Percentiles rank a stretch among this genome's conserved stretches.
These are phyloP conservation scores for Sinocyclocheilus rhinocerous DNA, from an alignment of 2,113 vertebrate genomes.

Conservation along the genomic window DNA sequence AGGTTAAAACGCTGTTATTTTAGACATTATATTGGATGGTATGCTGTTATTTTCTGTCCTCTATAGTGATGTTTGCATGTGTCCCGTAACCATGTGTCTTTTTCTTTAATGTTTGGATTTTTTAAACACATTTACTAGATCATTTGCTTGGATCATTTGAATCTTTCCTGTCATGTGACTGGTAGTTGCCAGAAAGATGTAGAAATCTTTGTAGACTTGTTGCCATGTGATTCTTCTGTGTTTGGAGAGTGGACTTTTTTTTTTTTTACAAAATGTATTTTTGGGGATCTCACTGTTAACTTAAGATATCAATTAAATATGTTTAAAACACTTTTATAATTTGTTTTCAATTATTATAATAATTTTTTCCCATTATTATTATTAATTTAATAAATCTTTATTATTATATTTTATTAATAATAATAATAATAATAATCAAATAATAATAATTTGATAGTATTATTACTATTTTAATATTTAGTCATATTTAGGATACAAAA, in stretches of 20 bases:
- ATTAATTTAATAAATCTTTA: too few species aligned
- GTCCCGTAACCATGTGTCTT: not conserved
- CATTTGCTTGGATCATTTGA: slow-evolving; percentile 42
- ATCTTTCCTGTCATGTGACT: slow-evolving; percentile 12
- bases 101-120: not conserved
- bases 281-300: not conserved
- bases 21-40: not conserved
- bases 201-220: slow-evolving; percentile 11
- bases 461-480: too few species aligned
- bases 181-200: not conserved
- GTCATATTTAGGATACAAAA: too few species aligned
- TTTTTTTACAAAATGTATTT: not conserved
- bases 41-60: not conserved
- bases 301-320: not conserved
- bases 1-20: slow-evolving; percentile 15
- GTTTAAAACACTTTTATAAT: not conserved
- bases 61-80: slow-evolving; percentile 16
- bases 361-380: too few species aligned
- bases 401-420: too few species aligned
- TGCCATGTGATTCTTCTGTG: not conserved
- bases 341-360: too few species aligned
- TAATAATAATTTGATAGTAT: too few species aligned
- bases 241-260: not conserved
- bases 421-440: too few species aligned
- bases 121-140: slow-evolving; percentile 42